phyloP scores from a whole-genome alignment of 2,888 invertebrate species.

The Cephus spinipes region DNA sequence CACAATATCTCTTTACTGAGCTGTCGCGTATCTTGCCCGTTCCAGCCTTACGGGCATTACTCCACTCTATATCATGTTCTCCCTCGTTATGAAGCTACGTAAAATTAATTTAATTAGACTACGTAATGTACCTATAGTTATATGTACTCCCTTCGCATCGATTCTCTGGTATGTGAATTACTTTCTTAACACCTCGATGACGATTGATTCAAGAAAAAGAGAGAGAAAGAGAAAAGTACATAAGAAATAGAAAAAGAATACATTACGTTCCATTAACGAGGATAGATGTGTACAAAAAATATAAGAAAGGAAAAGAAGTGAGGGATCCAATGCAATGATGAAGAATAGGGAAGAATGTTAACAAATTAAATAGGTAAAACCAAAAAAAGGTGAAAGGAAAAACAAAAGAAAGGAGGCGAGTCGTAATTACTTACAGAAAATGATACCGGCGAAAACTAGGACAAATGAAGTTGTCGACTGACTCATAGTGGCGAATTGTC shows the following conservation, averaged over 20 bases:
- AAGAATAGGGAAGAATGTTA: neutral
- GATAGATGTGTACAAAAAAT: neutral
- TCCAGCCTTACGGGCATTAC: neutral
- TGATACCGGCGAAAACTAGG: conserved; percentile 55
- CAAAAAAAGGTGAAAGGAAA: neutral
- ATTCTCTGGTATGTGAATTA: conserved; percentile 25
- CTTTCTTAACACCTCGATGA: conserved; percentile 19
- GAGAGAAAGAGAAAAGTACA: neutral
- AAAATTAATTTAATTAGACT: conserved; percentile 37
- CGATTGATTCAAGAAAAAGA: neutral
- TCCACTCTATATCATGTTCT: neutral
- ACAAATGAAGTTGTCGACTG: conserved; percentile 28
- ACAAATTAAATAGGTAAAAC: conserved; percentile 15
- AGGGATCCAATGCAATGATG: conserved; percentile 13
- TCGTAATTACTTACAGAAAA: conserved; percentile 58
- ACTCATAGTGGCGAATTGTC: conserved; percentile 8
- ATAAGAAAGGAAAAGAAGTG: neutral
- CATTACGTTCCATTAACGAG: conserved; percentile 22
- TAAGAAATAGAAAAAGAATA: neutral
- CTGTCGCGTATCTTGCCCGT: neutral
- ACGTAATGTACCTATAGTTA: conserved; percentile 32
- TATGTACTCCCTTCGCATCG: conserved; percentile 31
- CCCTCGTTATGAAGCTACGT: conserved; percentile 6
- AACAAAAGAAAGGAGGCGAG: conserved; percentile 34
- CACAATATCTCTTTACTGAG: neutral